Evolutionary conservation across 2,888 invertebrate species (phyloP), one percentile per base, ranked within the genome.

Genomic region (Cancer borealis): DNA sequence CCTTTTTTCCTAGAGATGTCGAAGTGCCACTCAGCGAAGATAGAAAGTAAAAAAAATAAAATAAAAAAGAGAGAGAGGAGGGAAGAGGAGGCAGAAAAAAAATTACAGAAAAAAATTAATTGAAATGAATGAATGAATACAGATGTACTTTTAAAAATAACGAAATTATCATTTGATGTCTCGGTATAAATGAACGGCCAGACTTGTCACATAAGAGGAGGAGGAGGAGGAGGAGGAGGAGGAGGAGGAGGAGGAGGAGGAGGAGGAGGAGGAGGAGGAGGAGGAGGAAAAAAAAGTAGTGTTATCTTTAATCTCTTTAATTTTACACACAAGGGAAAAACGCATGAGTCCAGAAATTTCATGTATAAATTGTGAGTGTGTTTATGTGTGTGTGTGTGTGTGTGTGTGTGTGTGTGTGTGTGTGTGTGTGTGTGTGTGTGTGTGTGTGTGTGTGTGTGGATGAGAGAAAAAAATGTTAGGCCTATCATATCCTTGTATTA

Each of bases 171-270:
- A 14, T 54, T 54, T 54, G 54, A 54, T 54, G 54, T 54, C 2
- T 10, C 17, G 6, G 17, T 54, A 54, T 54, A 54, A 54, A 14
- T 54, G 12, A 54, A 54, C n/a, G 54, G 54, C 54, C 54, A 54
- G 54, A 12, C 54, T 54, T 54, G 54, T 54, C 54, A 54, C n/a
- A n/a, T n/a, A n/a, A 2, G 39, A 39, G 39, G 39, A 39, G 39
- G 39, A 39, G 39, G 39, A 39, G 39, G 39, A 39, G 39, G 39
- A 54, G 54, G 66, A 17, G 66, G 21, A 17, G 66, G 66, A 66
- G 66, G 66, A 66, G 66, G 66, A 66, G n/a, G 66, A 66, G 66
- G 66, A 66, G 66, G 66, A 66, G 66, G 66, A 66, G 66, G 66
- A 66, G 66, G 66, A 66, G 66, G 66, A 66, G 66, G 66, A 66